A percentile compares a stretch with the other conserved stretches of the same genome.
These are phyloP conservation scores for Fundulus diaphanus DNA, from an alignment of 2,797 vertebrate species.

Conservation along the genomic window DNA sequence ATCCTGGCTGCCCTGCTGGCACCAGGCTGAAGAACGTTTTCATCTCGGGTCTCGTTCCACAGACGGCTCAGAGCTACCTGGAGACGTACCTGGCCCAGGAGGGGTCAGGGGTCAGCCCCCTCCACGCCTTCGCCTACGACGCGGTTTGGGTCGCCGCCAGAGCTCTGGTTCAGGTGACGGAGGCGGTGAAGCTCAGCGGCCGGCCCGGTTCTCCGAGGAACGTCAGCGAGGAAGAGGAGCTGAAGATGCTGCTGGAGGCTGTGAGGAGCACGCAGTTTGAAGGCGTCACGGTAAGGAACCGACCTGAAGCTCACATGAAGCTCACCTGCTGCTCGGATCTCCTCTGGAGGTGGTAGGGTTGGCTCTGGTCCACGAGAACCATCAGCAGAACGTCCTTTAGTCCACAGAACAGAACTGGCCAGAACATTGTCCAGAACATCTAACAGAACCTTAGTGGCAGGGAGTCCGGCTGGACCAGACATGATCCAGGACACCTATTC, in stretches of 20 bases:
- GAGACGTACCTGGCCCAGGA: conserved; percentile 79
- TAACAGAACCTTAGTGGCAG: too few species aligned
- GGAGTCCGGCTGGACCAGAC: too few species aligned
- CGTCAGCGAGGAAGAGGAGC: conserved; percentile 80
- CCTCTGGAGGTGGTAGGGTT: too few species aligned
- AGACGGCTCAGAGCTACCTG: conserved; percentile 91
- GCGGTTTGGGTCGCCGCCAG: conserved; percentile 90
- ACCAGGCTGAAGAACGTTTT: neutral
- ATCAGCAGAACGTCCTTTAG: too few species aligned
- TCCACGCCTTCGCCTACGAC: conserved; percentile 91
- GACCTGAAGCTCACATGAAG: neutral
- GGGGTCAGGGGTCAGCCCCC: conserved; percentile 81
- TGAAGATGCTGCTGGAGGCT: conserved; percentile 86
- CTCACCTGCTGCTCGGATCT: too few species aligned
- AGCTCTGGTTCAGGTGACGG: conserved; percentile 85
- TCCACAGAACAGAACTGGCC: too few species aligned
- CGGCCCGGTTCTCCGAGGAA: conserved; percentile 82
- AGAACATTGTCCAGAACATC: too few species aligned
- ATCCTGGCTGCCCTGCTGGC: too few species aligned
- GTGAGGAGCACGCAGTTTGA: conserved; percentile 88
- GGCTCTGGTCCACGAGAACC: too few species aligned
- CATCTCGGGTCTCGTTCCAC: neutral
- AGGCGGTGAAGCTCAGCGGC: conserved; percentile 80
- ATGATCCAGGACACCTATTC: too few species aligned
- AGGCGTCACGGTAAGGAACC: conserved; percentile 91